Evolutionary conservation across 1,140 invertebrate species (phyloP).

Genomic region (Chymomyza costata): DNA sequence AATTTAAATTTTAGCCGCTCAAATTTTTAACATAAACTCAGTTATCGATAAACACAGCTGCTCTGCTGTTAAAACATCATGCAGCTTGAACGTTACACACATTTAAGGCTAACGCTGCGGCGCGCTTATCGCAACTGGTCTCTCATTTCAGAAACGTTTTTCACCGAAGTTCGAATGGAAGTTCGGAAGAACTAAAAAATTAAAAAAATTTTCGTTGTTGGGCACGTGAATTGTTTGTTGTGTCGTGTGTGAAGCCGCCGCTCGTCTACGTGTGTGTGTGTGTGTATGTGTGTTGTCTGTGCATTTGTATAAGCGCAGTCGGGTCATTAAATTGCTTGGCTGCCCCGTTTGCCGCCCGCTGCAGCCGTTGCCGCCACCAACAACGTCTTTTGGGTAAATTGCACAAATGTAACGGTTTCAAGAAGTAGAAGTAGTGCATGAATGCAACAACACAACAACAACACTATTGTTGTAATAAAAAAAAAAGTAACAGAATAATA

Average conservation of each 20-base stretch:
- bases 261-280: conserved; percentile 29
- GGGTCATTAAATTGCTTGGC: conserved; percentile 38
- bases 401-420: conserved; percentile 68
- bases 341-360: conserved; percentile 17
- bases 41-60: too few species aligned
- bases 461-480: conserved; percentile 9
- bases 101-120: too few species aligned
- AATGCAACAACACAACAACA: conserved; percentile 40
- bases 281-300: conserved; percentile 2
- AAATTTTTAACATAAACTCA: too few species aligned
- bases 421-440: conserved; percentile 34
- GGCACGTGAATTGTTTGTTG: conserved; percentile 51
- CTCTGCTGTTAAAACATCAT: too few species aligned
- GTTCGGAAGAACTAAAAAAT: too few species aligned
- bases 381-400: conserved; percentile 64
- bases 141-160: too few species aligned
- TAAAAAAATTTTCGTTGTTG: not conserved
- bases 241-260: too few species aligned
- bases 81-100: too few species aligned
- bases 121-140: too few species aligned
- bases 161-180: too few species aligned
- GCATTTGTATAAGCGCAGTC: conserved; percentile 48
- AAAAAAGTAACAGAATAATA: conserved; percentile 30
- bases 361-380: conserved; percentile 31
- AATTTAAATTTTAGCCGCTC: too few species aligned